A percentile compares a stretch with the other conserved stretches of the same genome.
These are phyloP conservation scores for Reinhardtius hippoglossoides DNA, from an alignment of 2,113 vertebrate species.

Conservation along the genomic window DNA sequence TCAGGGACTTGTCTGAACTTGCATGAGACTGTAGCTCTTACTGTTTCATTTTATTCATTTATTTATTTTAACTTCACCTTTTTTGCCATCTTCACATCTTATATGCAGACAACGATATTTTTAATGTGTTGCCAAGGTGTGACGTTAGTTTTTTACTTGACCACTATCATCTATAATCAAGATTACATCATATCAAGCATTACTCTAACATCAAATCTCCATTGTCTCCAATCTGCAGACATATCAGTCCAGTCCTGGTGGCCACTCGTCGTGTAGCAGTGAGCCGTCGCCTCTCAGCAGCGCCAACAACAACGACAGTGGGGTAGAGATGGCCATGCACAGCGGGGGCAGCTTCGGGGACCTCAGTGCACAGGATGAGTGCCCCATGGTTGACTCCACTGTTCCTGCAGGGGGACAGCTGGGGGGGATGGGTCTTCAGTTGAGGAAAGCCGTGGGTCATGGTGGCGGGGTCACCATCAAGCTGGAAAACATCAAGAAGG, in stretches of 20 bases:
- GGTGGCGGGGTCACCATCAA: constrained; percentile 85
- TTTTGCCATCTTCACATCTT: constrained; percentile 1
- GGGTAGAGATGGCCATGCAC: constrained; percentile 95
- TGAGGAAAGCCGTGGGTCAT: constrained; percentile 83
- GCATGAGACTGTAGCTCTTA: constrained; percentile 8
- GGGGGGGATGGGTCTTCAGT: constrained; percentile 87
- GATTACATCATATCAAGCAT: neutral
- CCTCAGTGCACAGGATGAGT: constrained; percentile 89
- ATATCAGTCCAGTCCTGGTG: constrained; percentile 98
- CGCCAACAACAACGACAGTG: constrained; percentile 96
- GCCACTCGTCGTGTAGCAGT: constrained; percentile 98
- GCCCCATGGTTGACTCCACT: constrained; percentile 90
- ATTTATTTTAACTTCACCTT: neutral
- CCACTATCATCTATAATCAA: neutral
- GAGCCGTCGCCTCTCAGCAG: constrained; percentile 96
- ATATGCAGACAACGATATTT: neutral
- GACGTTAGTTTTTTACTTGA: neutral
- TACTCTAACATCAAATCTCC: neutral
- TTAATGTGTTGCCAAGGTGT: neutral
- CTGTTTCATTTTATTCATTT: constrained; percentile 18
- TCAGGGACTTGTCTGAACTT: constrained; percentile 31
- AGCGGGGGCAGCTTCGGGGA: constrained; percentile 98
- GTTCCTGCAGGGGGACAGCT: constrained; percentile 87
- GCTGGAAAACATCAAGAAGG: constrained; percentile 97
- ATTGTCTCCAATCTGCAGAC: constrained; percentile 80